Conservation (phyloP, 2,888 invertebrate species). For the Melanchra persicariae region DNA sequence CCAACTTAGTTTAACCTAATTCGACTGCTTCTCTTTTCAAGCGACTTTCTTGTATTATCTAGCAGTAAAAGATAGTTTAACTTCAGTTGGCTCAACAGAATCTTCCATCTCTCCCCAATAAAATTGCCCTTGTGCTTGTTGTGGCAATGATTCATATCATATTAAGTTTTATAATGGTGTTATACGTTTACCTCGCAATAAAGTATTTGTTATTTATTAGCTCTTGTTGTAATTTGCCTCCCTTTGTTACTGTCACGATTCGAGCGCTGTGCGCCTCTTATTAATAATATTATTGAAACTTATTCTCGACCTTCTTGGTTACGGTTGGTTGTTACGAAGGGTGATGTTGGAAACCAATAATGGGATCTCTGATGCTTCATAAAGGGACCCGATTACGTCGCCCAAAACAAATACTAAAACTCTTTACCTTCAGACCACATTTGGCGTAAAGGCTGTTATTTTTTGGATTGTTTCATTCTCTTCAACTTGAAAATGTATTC, state of each 20-base stretch:
- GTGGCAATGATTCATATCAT: slow-evolving; percentile 14
- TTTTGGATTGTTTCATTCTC: slow-evolving; percentile 41
- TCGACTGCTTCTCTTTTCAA: slow-evolving; percentile 11
- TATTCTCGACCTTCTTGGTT: neutral
- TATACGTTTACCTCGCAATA: slow-evolving; percentile 9
- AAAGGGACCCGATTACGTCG: slow-evolving; percentile 17
- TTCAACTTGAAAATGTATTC: slow-evolving; percentile 53
- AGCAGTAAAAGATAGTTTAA: slow-evolving; percentile 16
- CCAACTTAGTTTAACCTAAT: slow-evolving; percentile 17
- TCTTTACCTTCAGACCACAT: slow-evolving; percentile 9
- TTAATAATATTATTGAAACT: slow-evolving; percentile 23
- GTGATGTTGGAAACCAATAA: slow-evolving; percentile 2
- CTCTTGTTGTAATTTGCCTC: slow-evolving; percentile 24
- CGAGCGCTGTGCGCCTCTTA: neutral
- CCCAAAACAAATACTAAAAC: slow-evolving; percentile 38
- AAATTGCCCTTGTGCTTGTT: slow-evolving; percentile 1
- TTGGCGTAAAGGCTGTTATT: slow-evolving; percentile 34
- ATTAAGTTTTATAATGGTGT: slow-evolving; percentile 24
- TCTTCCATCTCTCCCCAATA: neutral
- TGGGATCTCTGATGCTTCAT: neutral
- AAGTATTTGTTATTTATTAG: slow-evolving; percentile 18
- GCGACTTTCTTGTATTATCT: slow-evolving; percentile 1
- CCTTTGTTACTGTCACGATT: slow-evolving; percentile 7
- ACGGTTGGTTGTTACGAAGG: neutral
- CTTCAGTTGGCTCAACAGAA: slow-evolving; percentile 1